Percentiles rank a stretch among this genome's conserved stretches.
Evolutionary conservation across 2,797 vertebrate species (phyloP).

Genomic region (Thamnophis elegans): DNA sequence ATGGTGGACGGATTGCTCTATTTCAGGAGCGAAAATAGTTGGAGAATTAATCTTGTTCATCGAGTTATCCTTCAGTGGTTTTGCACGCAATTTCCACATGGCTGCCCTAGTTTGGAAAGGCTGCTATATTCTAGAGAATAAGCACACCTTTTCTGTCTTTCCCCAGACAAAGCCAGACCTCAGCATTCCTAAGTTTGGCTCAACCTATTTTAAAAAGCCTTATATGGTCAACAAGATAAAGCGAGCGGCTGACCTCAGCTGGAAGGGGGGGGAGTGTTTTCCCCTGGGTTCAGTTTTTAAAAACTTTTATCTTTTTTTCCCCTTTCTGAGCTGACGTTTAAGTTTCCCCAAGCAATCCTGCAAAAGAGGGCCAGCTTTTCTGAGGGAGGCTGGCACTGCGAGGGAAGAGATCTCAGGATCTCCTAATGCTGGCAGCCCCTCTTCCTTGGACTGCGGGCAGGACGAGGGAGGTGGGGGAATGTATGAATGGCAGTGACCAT

Average conservation of each 20-base stretch:
- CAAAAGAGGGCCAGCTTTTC: not conserved
- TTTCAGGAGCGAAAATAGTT: not conserved
- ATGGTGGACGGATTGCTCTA: not conserved
- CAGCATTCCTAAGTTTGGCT: not conserved
- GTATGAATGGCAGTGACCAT: not conserved
- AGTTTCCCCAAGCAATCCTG: too few species aligned
- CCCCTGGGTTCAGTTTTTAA: not conserved
- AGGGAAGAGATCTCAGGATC: not conserved
- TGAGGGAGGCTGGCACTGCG: not conserved
- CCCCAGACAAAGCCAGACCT: not conserved
- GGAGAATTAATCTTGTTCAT: not conserved
- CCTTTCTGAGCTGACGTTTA: not conserved
- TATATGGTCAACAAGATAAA: not conserved
- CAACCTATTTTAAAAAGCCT: constrained; percentile 2
- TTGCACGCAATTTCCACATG: not conserved
- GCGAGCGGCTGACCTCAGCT: not conserved
- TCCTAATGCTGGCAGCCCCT: not conserved
- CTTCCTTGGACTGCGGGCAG: not conserved
- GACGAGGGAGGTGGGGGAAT: not conserved
- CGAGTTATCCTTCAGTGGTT: not conserved
- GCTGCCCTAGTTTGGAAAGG: not conserved
- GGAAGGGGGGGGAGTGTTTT: too few species aligned
- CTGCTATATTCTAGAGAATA: not conserved
- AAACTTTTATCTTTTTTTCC: not conserved
- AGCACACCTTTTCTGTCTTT: not conserved